Conservation (phyloP, 64 coral and sea anemone species). For the Porites australiensis region DNA sequence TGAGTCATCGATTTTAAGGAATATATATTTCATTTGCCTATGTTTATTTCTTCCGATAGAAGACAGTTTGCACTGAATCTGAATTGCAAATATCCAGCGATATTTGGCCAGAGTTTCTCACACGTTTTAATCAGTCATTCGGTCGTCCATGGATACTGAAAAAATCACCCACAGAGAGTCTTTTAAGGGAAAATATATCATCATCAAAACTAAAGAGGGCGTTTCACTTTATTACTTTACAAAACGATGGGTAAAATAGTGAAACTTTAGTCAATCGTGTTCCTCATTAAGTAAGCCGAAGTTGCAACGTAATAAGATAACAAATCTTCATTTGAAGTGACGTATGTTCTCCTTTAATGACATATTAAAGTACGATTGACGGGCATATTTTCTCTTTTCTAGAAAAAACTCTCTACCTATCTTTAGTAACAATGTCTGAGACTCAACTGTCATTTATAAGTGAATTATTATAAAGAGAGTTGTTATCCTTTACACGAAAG, state of each 20-base stretch:
- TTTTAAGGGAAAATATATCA: not conserved
- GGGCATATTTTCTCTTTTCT: too few relatives aligned
- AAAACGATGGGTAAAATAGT: not conserved
- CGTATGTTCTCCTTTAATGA: too few relatives aligned
- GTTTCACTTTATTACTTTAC: not conserved
- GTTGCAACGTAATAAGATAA: too few relatives aligned
- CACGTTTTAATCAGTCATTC: not conserved
- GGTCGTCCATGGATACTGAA: constrained; percentile 42
- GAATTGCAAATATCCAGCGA: constrained; percentile 33
- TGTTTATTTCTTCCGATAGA: not conserved
- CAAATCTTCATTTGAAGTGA: not conserved
- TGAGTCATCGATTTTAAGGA: not conserved
- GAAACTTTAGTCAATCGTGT: not conserved
- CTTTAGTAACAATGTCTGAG: not conserved
- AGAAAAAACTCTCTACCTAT: not conserved
- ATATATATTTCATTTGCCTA: not conserved
- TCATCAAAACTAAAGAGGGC: not conserved
- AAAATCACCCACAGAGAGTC: not conserved
- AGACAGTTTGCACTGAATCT: not conserved
- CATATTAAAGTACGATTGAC: too few relatives aligned
- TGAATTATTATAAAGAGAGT: not conserved
- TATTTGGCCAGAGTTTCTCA: not conserved
- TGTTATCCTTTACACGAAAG: not conserved
- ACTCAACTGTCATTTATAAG: not conserved
- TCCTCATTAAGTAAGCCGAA: not conserved